These are phyloP conservation scores for Albula glossodonta DNA, from an alignment of 2,113 vertebrate species.

Conservation along the genomic window DNA sequence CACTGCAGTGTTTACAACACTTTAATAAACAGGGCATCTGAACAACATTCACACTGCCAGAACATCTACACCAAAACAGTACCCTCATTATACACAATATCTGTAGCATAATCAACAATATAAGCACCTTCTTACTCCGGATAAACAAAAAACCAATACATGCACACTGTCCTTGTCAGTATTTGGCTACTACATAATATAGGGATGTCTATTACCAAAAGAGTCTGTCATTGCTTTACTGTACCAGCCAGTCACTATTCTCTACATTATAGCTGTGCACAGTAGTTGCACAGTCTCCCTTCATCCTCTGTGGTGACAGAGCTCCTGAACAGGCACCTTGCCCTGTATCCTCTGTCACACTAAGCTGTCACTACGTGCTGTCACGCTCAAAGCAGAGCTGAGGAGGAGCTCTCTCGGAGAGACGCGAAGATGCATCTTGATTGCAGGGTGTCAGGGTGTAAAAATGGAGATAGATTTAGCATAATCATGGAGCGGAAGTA, in stretches of 20 bases:
- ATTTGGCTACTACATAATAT: background rate
- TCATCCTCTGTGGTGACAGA: background rate
- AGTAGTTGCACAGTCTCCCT: too few relatives aligned
- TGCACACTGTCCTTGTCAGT: background rate
- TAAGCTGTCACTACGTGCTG: background rate
- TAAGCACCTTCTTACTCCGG: background rate
- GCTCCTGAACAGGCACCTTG: background rate
- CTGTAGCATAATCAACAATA: background rate
- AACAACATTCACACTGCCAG: background rate
- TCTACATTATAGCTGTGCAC: too few relatives aligned
- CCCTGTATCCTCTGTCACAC: background rate
- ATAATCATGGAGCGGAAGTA: constrained; percentile 69
- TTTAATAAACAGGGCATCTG: background rate
- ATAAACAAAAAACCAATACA: background rate
- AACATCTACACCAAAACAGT: background rate
- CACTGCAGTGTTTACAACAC: background rate
- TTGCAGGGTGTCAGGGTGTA: constrained; percentile 58
- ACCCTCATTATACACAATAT: background rate
- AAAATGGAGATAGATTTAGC: constrained; percentile 75
- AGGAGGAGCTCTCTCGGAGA: constrained; percentile 23
- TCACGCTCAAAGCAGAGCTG: background rate
- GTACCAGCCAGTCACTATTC: too few relatives aligned
- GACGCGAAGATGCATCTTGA: constrained; percentile 71
- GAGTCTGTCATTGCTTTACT: background rate
- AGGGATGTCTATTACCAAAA: background rate